Evolutionary conservation across 2,797 vertebrate genomes (phyloP).

Genomic region (Florisuga fusca): DNA sequence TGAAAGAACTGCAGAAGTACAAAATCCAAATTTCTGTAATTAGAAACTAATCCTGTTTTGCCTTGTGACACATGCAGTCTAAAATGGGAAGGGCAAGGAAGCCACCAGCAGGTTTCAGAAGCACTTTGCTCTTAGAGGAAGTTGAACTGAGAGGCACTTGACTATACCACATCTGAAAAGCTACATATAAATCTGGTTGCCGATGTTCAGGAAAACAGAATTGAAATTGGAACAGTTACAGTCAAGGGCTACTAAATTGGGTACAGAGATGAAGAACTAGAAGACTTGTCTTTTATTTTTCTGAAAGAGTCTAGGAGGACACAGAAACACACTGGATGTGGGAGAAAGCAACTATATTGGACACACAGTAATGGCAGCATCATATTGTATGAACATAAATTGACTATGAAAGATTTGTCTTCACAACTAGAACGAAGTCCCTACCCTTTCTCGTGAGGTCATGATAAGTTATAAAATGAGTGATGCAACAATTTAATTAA

Average conservation of each 20-base stretch:
- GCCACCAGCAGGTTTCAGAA: background rate
- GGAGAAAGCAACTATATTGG: background rate
- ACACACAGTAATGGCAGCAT: accelerated
- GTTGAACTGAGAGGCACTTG: background rate
- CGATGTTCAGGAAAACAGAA: background rate
- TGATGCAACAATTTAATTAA: background rate
- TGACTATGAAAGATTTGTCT: background rate
- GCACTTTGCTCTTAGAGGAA: background rate
- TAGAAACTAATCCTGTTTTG: background rate
- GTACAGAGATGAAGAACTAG: background rate
- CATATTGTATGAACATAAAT: background rate
- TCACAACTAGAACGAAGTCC: background rate
- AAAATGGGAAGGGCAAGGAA: background rate
- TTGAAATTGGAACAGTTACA: background rate
- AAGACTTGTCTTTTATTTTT: background rate
- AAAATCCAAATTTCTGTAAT: background rate
- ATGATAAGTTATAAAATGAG: background rate
- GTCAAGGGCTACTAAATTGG: background rate
- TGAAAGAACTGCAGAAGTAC: background rate
- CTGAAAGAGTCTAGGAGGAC: background rate
- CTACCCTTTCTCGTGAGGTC: background rate
- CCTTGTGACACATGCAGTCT: background rate
- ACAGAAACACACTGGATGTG: background rate
- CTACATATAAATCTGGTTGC: background rate
- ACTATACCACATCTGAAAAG: background rate